Base-by-base conservation (phyloP, 1,140 invertebrate species). In the Danaus melanippus region DNA sequence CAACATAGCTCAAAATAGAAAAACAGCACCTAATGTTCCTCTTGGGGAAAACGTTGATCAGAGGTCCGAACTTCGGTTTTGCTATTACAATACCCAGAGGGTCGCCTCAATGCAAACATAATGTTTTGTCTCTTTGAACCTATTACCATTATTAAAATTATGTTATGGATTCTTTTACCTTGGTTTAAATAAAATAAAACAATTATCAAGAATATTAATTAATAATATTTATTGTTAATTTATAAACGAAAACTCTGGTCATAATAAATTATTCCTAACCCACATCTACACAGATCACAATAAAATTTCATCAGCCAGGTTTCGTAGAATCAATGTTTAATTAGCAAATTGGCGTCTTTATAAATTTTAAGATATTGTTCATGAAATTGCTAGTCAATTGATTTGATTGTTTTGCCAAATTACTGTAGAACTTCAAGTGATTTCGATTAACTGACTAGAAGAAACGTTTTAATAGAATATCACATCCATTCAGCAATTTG, bases 11-110 rank as follows among this genome's bases (percentile, higher is more conserved):
- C 62, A 70, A 76, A 77, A 74, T 56, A 54, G 56, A 66, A 62
- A 66, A 12, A 42, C 12, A 46, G 43, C 53, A 52, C 58, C 54
- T 49, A 66, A 66, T 66, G 66, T 72, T 65, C 70, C 77, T 70
- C 68, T 32, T 53, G 12, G 75, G 74, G 74, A 69, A 46, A 70
- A 62, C 71, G 70, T 76, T 74, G 77, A 77, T 80, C 74, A 80
- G 64, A 56, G 61, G 56, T 50, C 64, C 71, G 58, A 79, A 75
- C 65, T 80, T 73, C 60, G 69, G 73, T 76, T 72, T 74, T 61
- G 21, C 21, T 32, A 66, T 80, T 76, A 78, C 77, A 76, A 72
- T 57, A 55, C 74, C 71, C 77, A 15, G 43, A 74, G 70, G 75
- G 71, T 48, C 60, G 58, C 60, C 68, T 62, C 58, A 44, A 47